phyloP scores from a whole-genome alignment of 2,113 vertebrate species.

The Collichthys lucidus region DNA sequence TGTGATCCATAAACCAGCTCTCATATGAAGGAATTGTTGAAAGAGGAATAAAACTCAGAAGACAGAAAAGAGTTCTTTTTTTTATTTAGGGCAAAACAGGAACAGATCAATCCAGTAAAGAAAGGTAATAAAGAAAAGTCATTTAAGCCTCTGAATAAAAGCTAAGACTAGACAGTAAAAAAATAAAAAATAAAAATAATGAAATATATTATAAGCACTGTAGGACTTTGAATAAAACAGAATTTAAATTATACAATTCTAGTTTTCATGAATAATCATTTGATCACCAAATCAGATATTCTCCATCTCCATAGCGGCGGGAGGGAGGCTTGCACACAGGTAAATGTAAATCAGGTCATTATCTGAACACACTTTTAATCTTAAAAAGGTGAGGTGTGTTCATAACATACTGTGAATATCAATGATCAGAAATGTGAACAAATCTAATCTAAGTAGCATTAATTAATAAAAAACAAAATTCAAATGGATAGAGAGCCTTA shows the following conservation, averaged over 20 bases:
- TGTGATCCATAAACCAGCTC: background rate
- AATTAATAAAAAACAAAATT: background rate
- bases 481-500: background rate
- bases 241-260: background rate
- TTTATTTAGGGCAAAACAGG: background rate
- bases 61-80: background rate
- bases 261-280: background rate
- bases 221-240: background rate
- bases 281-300: background rate
- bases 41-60: too few species aligned
- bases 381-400: background rate
- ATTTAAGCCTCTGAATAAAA: background rate
- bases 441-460: background rate
- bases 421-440: background rate
- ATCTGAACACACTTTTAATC: background rate
- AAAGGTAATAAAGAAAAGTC: background rate
- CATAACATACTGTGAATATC: background rate
- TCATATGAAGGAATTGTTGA: background rate
- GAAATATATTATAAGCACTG: background rate
- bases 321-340: background rate
- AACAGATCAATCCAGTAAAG: background rate
- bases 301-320: background rate
- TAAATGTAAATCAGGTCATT: background rate
- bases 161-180: background rate
- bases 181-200: background rate